Evolutionary conservation across 2,113 vertebrate species (phyloP).

Genomic region (Circaetus cinerascens): DNA sequence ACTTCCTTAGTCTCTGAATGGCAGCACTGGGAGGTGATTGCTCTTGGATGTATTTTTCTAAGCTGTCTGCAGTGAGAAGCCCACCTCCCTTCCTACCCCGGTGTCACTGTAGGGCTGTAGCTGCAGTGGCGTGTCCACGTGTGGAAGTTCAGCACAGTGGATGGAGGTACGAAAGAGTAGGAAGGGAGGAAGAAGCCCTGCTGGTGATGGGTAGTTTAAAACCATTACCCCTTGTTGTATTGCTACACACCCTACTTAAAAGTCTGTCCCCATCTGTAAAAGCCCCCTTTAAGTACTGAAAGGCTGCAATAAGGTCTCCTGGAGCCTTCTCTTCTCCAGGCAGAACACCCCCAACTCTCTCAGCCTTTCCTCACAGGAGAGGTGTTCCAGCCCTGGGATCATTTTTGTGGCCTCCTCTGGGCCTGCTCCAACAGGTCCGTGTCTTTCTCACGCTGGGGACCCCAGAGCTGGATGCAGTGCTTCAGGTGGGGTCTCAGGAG

Average conservation of each 20-base stretch:
- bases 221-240: not conserved
- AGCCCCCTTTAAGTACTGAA: too few species aligned
- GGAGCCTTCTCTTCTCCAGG: not conserved
- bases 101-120: not conserved
- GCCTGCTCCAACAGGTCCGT: accelerated
- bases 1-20: not conserved
- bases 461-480: not conserved
- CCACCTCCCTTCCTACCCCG: not conserved
- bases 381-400: not conserved
- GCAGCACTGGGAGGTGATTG: not conserved
- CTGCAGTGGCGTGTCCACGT: not conserved
- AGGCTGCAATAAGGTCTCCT: not conserved
- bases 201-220: not conserved
- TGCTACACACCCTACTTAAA: not conserved
- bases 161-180: not conserved
- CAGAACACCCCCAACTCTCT: not conserved
- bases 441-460: not conserved
- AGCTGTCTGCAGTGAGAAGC: not conserved
- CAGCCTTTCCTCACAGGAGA: not conserved
- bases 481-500: not conserved
- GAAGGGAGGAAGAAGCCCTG: not conserved
- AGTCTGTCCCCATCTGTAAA: not conserved
- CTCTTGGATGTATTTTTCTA: not conserved
- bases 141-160: not conserved
- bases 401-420: too few species aligned